Conservation (phyloP, 2,888 invertebrate genomes). For the Brachyptera putata region DNA sequence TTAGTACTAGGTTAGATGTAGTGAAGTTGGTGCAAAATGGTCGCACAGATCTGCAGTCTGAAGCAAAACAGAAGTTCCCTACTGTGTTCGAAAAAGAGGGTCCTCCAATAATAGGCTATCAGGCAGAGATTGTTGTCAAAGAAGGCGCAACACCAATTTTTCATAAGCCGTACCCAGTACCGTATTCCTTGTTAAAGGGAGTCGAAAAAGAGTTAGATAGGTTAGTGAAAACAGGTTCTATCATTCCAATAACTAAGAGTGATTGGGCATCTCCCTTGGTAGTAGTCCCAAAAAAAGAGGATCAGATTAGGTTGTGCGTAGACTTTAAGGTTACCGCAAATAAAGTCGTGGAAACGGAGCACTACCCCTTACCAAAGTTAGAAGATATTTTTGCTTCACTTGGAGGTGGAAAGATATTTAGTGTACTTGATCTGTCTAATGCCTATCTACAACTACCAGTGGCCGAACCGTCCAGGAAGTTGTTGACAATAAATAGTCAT, state of each 20-base stretch:
- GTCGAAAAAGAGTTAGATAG: neutral
- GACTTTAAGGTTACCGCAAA: slow-evolving; percentile 36
- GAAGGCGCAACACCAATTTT: neutral
- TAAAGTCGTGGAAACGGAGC: slow-evolving; percentile 35
- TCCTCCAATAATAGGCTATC: neutral
- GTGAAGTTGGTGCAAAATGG: neutral
- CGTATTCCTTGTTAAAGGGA: neutral
- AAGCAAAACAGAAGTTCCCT: neutral
- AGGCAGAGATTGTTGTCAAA: slow-evolving; percentile 3
- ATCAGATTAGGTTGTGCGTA: slow-evolving; percentile 30
- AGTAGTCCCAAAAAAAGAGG: slow-evolving; percentile 37
- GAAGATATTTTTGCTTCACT: neutral
- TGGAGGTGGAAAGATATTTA: neutral
- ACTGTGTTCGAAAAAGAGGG: neutral
- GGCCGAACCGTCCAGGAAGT: neutral
- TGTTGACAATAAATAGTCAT: neutral
- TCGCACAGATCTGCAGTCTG: neutral
- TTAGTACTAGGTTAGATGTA: neutral
- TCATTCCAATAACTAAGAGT: neutral
- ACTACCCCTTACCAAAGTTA: slow-evolving; percentile 27
- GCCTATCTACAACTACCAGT: neutral
- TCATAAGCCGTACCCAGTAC: neutral
- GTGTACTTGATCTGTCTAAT: neutral
- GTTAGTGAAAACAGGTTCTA: neutral
- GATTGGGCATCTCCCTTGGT: slow-evolving; percentile 32